Conservation (phyloP, 2,888 invertebrate genomes). For the Dicyrtoma fusca region DNA sequence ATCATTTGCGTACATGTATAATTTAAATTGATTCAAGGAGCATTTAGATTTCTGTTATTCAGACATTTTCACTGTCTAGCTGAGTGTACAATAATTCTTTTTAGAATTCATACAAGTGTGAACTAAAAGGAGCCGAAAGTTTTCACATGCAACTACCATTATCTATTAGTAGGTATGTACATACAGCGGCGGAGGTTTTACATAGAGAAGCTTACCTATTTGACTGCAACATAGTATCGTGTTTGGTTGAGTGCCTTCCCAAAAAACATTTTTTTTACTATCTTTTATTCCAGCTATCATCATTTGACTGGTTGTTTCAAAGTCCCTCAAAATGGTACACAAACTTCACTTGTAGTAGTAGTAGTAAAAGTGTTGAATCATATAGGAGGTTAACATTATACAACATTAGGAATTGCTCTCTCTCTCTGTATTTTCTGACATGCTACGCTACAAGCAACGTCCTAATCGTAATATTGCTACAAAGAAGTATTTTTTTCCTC, state of each 20-base stretch:
- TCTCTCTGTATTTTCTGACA: not conserved
- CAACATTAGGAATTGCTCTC: not conserved
- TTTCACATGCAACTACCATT: not conserved
- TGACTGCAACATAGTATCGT: not conserved
- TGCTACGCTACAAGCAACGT: slow-evolving; percentile 5
- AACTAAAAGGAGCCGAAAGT: slow-evolving; percentile 14
- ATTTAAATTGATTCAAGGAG: slow-evolving; percentile 2
- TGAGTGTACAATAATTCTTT: not conserved
- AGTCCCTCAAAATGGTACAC: too few relatives aligned
- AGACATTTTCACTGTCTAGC: too few relatives aligned
- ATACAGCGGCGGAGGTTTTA: not conserved
- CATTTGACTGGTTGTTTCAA: too few relatives aligned
- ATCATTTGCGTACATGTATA: not conserved
- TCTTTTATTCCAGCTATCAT: slow-evolving; percentile 8
- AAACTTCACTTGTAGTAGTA: too few relatives aligned
- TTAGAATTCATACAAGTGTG: slow-evolving; percentile 3
- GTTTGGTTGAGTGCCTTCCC: slow-evolving; percentile 2
- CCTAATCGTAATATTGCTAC: slow-evolving; percentile 5
- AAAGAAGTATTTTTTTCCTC: not conserved
- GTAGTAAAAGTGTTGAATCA: too few relatives aligned
- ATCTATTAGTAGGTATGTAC: not conserved
- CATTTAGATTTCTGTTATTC: slow-evolving; percentile 4
- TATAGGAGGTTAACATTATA: not conserved
- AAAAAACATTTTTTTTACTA: slow-evolving; percentile 7
- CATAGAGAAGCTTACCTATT: not conserved